Conservation (phyloP, 1,140 invertebrate species). For the Trichomalopsis sarcophagae region DNA sequence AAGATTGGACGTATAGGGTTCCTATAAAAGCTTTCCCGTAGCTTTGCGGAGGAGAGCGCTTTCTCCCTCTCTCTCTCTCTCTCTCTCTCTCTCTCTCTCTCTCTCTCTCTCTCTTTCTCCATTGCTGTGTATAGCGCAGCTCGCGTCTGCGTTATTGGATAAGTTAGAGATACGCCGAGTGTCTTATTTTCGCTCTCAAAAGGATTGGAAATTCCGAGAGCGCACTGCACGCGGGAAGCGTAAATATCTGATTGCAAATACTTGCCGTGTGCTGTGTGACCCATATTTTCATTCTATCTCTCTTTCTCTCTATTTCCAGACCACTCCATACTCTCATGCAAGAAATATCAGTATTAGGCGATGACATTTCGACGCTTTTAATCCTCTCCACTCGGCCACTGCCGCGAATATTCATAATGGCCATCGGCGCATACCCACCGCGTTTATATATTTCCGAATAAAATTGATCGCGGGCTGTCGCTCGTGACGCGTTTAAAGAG, state of each 20-base stretch:
- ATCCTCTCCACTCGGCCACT: background rate
- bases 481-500: background rate
- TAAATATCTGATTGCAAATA: background rate
- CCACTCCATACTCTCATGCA: no score
- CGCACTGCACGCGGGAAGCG: no score
- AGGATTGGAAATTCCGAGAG: background rate
- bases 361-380: background rate
- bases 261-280: no score
- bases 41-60: background rate
- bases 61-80: background rate
- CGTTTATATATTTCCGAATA: no score
- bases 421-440: no score
- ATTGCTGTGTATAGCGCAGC: background rate
- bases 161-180: background rate
- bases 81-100: background rate
- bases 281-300: no score
- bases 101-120: no score
- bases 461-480: no score
- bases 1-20: background rate
- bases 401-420: background rate
- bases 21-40: background rate
- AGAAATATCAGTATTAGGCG: background rate
- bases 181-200: background rate
- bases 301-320: no score
- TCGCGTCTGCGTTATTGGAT: background rate